Conservation (phyloP, 2,797 vertebrate species). For the Pelochelys cantorii region DNA sequence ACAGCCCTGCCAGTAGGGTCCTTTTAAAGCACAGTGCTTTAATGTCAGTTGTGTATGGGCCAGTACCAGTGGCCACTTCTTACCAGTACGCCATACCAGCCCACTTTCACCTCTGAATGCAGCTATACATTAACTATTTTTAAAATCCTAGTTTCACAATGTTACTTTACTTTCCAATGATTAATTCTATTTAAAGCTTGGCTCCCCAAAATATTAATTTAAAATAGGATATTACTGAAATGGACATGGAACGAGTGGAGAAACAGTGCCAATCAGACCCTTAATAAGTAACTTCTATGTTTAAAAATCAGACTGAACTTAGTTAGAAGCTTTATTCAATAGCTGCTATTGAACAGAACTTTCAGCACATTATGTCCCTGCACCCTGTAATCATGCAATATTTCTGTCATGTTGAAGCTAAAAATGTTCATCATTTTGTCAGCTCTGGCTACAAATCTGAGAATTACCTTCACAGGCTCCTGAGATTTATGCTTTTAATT, state of each 20-base stretch:
- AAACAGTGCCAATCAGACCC: conserved; percentile 9
- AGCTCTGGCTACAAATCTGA: conserved; percentile 80
- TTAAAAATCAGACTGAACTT: conserved; percentile 57
- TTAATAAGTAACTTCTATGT: conserved; percentile 43
- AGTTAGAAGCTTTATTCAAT: conserved; percentile 70
- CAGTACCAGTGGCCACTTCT: too few species aligned
- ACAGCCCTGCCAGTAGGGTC: too few species aligned
- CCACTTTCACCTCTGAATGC: neutral
- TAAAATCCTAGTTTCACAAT: neutral
- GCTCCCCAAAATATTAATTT: neutral
- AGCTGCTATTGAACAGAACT: conserved; percentile 63
- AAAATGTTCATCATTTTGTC: conserved; percentile 84
- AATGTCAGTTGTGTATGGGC: too few species aligned
- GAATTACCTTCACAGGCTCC: conserved; percentile 79
- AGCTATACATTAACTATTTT: conserved; percentile 7
- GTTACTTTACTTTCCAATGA: neutral
- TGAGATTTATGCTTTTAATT: conserved; percentile 87
- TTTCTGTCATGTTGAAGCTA: conserved; percentile 81
- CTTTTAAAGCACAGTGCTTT: too few species aligned
- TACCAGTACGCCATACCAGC: too few species aligned
- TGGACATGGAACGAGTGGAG: neutral
- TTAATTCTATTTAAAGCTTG: conserved; percentile 37
- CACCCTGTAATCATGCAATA: conserved; percentile 69
- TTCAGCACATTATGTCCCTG: conserved; percentile 62
- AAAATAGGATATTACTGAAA: conserved; percentile 43